These are phyloP conservation scores for Dasyprocta punctata DNA, from an alignment of 2,113 vertebrate species.

Conservation along the genomic window DNA sequence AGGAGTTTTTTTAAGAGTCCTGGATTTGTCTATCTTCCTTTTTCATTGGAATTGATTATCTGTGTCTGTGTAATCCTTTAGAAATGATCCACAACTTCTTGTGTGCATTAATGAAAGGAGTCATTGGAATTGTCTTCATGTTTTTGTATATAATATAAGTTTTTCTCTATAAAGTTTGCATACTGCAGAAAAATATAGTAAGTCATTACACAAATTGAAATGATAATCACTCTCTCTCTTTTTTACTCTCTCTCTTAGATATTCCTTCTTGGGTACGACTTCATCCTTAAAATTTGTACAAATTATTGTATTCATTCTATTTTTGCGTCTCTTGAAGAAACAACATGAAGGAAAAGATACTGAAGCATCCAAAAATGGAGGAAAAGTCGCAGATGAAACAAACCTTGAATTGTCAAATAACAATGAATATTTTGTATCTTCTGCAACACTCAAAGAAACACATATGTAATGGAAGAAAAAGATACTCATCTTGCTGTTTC, in stretches of 20 bases:
- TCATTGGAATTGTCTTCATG: background rate
- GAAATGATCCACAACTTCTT: no score
- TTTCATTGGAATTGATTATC: no score
- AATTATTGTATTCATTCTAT: slow-evolving; percentile 55
- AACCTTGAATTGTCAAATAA: no score
- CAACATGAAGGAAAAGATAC: slow-evolving; percentile 71
- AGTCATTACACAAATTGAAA: background rate
- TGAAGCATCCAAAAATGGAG: slow-evolving; percentile 65
- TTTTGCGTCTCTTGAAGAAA: slow-evolving; percentile 80
- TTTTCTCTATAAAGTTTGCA: background rate
- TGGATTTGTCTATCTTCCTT: no score
- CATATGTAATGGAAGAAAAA: no score
- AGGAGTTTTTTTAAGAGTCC: no score
- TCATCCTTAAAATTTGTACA: slow-evolving; percentile 58
- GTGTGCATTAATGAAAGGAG: no score
- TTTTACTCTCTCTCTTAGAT: slow-evolving; percentile 78
- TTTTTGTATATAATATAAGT: slow-evolving; percentile 10
- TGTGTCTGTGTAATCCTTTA: no score
- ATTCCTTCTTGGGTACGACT: slow-evolving; percentile 75
- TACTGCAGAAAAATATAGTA: background rate
- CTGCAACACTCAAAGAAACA: no score
- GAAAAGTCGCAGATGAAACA: slow-evolving; percentile 18
- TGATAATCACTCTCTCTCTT: background rate
- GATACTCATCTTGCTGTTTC: no score
- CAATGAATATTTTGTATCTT: no score